These are phyloP conservation scores for Cyphomyrus discorhynchus DNA, from an alignment of 2,113 vertebrate species.

Conservation along the genomic window DNA sequence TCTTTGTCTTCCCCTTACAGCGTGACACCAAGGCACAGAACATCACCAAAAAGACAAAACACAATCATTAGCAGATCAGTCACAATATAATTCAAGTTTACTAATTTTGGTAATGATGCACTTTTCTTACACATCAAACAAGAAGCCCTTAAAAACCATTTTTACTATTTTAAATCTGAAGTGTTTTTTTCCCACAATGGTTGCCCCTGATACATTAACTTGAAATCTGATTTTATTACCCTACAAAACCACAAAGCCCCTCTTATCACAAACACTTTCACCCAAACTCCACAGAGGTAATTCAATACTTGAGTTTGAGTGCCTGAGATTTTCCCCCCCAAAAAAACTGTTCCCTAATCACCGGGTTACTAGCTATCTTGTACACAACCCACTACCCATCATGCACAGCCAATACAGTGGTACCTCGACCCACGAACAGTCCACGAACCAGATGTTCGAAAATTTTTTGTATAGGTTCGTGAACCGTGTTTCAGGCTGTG, in stretches of 20 bases:
- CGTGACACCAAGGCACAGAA: background rate
- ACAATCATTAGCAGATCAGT: background rate
- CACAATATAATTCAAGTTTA: background rate
- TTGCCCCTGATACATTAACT: background rate
- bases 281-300: background rate
- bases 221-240: background rate
- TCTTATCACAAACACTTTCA: background rate
- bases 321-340: background rate
- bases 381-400: background rate
- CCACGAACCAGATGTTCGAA: too few relatives aligned
- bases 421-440: too few relatives aligned
- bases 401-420: background rate
- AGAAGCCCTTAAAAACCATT: background rate
- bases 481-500: too few relatives aligned
- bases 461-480: too few relatives aligned
- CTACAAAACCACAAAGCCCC: background rate
- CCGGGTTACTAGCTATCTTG: background rate
- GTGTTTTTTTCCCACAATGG: background rate
- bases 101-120: background rate
- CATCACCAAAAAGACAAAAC: background rate
- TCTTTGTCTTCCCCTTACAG: background rate
- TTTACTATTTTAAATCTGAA: background rate
- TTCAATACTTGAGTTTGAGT: background rate
- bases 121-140: background rate
- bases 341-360: background rate